Evolutionary conservation across 2,888 invertebrate species (phyloP), one percentile per base, ranked within the genome.

Genomic region (Homarus gammarus): DNA sequence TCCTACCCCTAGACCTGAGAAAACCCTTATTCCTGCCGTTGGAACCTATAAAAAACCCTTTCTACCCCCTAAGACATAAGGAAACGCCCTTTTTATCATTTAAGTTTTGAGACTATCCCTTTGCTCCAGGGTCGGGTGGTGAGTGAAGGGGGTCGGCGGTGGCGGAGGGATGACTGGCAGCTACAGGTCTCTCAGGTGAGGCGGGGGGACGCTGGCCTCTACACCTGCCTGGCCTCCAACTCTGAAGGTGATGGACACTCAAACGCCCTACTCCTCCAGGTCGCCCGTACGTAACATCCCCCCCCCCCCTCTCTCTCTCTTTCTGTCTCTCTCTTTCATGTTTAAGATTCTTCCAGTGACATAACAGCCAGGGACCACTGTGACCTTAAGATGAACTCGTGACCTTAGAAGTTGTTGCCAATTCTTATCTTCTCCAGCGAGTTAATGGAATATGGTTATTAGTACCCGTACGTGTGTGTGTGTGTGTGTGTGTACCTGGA

Each of bases 161-260:
- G 88, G 88, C 38, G 77, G 49, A 36, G 49, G 61, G 61, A 83
- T 61, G 49, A 87, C 75, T 38, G 49, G n/a, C 51, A 68, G 15
- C 49, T 90, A 40, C 70, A 44, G n/a, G 75, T 90, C 49, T 36
- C 72, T 18, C 72, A 81, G 10, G 87, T 90, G 31, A 87, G 70
- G 22, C 36, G 83, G 10, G 38, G 33, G 33, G 87, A 87, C 49
- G 84, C 83, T 12, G 87, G 91, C 38, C 87, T 91, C 22, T 91
- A 91, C 89, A 90, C 89, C 56, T 91, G 91, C 75, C 87, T 91
- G n/a, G 91, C 91, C 31, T 91, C 91, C 49, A 91, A 91, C 84
- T 68, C 84, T 1, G 91, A 91, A 49, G 91, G 91, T 0, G 91
- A 91, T 49, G 91, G 91, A 1, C 91, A 91, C 75, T 91, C 91